Evolutionary conservation across 2,113 vertebrate genomes (phyloP).

Genomic region (Camelus dromedarius): DNA sequence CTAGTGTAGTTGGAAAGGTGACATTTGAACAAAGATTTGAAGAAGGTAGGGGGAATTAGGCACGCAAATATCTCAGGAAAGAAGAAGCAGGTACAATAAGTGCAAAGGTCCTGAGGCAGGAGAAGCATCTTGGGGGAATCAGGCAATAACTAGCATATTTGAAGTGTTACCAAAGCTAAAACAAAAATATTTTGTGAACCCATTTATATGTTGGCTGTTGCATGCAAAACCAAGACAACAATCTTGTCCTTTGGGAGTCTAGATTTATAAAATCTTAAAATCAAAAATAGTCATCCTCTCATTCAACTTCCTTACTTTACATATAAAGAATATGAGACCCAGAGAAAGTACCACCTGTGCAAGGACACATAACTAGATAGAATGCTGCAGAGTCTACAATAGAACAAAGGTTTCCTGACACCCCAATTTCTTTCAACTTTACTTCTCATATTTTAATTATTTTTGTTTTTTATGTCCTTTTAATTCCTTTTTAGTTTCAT

Average conservation of each 20-base stretch:
- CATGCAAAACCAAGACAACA: not conserved
- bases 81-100: not conserved
- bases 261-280: constrained; percentile 35
- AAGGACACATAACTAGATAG: not conserved
- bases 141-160: not conserved
- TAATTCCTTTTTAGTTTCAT: constrained; percentile 29
- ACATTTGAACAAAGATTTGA: not conserved
- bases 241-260: constrained; percentile 11
- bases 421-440: constrained; percentile 60
- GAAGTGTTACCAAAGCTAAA: not conserved
- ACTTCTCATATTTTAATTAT: not conserved
- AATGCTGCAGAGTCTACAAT: not conserved
- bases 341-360: not conserved
- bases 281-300: not conserved
- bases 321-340: constrained; percentile 16
- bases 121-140: not conserved
- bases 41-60: not conserved
- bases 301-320: not conserved
- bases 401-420: not conserved
- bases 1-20: not conserved
- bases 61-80: not conserved
- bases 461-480: constrained; percentile 5
- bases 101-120: not conserved
- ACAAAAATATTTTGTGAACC: not conserved
- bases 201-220: not conserved